Evolutionary conservation across 2,113 vertebrate species (phyloP), one percentile per base, ranked within the genome.

Genomic region (Cololabis saira): DNA sequence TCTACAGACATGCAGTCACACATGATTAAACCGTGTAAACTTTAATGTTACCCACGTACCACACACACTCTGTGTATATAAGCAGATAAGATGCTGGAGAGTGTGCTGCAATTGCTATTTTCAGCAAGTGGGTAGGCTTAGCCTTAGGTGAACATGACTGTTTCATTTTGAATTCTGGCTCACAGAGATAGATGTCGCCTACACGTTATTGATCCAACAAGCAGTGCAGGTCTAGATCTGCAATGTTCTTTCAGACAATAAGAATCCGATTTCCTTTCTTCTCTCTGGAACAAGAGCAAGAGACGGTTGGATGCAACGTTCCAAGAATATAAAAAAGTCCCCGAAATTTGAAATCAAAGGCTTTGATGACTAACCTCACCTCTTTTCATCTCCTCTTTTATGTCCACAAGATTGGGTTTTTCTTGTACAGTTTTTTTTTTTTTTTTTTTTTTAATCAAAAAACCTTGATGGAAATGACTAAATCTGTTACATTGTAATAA

Each of bases 311-410:
- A 81, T 60, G 65, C 12, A 4, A 48, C 21, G 5, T 40, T 67
- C 15, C 57, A 24, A 60, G 48, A 42, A 33, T 52, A 37, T 9
- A 3, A 37, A 71, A 78, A 75, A 75, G n/a, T 57, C 74, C 66
- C 57, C 59, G 64, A 42, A 22, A 57, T 22, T 42, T 43, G 67
- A 64, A 64, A 60, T 43, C 58, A 47, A 13, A n/a, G 24, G 27
- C 45, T 70, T 69, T 76, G 66, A 81, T 72, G 68, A 84, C 68
- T 74, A 66, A 81, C 73, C 71, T 66, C 12, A 3, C 44, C 71
- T 61, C 40, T 22, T 69, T 58, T 58, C 61, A 48, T 76, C 59
- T 57, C 55, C 24, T 73, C 53, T 78, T 37, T 27, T 27, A 2
- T 27, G 24, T 5, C 24, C 24, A 27, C 24, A 27, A 27, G 24